Evolutionary conservation across 2,113 vertebrate genomes (phyloP).

Genomic region (Aptenodytes forsteri): DNA sequence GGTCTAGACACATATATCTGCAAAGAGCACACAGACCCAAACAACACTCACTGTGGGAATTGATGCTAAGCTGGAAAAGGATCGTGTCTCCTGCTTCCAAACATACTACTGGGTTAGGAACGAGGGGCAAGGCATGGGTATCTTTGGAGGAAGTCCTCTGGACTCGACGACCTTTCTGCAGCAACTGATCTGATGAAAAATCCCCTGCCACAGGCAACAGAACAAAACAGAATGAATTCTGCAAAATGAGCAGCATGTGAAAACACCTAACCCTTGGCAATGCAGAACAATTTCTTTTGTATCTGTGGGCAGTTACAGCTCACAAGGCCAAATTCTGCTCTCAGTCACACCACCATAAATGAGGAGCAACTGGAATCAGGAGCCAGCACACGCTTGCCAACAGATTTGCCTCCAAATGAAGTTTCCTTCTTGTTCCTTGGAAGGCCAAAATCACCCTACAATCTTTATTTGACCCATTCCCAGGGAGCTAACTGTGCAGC

Average conservation of each 20-base stretch:
- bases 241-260: background rate
- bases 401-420: background rate
- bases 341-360: background rate
- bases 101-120: slow-evolving; percentile 89
- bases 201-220: slow-evolving; percentile 24
- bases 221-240: background rate
- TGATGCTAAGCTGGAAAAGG: slow-evolving; percentile 86
- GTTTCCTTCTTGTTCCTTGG: background rate
- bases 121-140: slow-evolving; percentile 48
- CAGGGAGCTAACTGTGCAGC: background rate
- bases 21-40: background rate
- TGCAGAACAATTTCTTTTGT: background rate
- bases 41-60: slow-evolving; percentile 74
- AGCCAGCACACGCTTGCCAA: background rate
- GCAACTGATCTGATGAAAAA: background rate
- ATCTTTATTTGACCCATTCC: rapidly evolving
- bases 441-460: background rate
- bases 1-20: background rate
- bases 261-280: background rate
- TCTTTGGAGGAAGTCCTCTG: background rate
- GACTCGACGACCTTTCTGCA: background rate
- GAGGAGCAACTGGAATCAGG: background rate
- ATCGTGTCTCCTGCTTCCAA: slow-evolving; percentile 82
- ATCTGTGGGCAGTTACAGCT: background rate
- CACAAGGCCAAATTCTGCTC: background rate